These are phyloP conservation scores for Austrofundulus limnaeus DNA, from an alignment of 2,113 vertebrate species.

Conservation along the genomic window DNA sequence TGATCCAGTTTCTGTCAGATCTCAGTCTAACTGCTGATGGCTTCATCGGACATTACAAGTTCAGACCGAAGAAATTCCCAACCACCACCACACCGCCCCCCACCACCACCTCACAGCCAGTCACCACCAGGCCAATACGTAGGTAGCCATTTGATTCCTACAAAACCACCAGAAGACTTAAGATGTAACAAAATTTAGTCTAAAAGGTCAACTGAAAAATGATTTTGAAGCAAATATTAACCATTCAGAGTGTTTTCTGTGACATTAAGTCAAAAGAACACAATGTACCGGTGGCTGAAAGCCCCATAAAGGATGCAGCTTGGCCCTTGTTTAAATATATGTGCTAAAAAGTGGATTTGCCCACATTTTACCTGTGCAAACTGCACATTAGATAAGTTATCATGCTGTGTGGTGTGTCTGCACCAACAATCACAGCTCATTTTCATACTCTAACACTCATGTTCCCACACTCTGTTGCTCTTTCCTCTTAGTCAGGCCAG, in stretches of 20 bases:
- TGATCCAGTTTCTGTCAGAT: slow-evolving; percentile 97
- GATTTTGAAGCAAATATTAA: background rate
- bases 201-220: background rate
- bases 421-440: slow-evolving; percentile 28
- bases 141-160: slow-evolving; percentile 70
- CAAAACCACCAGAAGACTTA: slow-evolving; percentile 16
- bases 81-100: slow-evolving; percentile 79
- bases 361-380: slow-evolving; percentile 17
- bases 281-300: background rate
- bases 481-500: slow-evolving; percentile 38
- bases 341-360: slow-evolving; percentile 7
- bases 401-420: slow-evolving; percentile 13
- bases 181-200: background rate
- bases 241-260: background rate
- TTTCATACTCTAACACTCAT: slow-evolving; percentile 39
- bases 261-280: background rate
- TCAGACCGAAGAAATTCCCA: slow-evolving; percentile 89
- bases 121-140: slow-evolving; percentile 86
- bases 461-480: slow-evolving; percentile 44
- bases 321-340: slow-evolving; percentile 5
- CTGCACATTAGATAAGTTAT: slow-evolving; percentile 6
- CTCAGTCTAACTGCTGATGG: slow-evolving; percentile 96
- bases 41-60: slow-evolving; percentile 96
- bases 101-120: slow-evolving; percentile 82
- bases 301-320: slow-evolving; percentile 14